Conservation (phyloP, 2,797 vertebrate genomes). For the Phrynocephalus vlangalii region DNA sequence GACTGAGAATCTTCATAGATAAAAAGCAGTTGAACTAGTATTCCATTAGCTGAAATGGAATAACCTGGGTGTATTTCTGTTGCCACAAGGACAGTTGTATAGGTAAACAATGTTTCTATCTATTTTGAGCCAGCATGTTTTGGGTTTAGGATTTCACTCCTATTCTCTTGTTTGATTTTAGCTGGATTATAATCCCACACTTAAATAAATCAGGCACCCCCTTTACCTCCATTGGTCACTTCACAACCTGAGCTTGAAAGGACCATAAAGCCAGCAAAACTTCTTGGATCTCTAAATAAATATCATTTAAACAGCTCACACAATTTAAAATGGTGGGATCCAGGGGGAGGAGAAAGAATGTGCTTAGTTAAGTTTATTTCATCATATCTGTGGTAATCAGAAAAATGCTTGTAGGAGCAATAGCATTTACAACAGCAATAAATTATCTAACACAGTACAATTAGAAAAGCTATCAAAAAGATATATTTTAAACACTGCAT, state of each 20-base stretch:
- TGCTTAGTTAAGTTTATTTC: conserved; percentile 57
- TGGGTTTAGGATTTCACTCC: too few relatives aligned
- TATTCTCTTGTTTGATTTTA: not conserved
- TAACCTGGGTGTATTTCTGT: too few relatives aligned
- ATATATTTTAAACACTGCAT: conserved; percentile 48
- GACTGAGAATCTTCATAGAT: too few relatives aligned
- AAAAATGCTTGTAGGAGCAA: conserved; percentile 65
- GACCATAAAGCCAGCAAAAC: not conserved
- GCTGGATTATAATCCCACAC: not conserved
- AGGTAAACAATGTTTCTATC: too few relatives aligned
- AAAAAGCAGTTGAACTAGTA: too few relatives aligned
- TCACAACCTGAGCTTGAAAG: not conserved
- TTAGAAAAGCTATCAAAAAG: conserved; percentile 55
- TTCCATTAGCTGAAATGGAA: too few relatives aligned
- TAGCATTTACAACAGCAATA: conserved; percentile 61
- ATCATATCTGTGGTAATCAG: conserved; percentile 53
- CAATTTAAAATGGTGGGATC: conserved; percentile 55
- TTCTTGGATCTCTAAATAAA: conserved; percentile 10
- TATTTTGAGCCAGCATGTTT: too few relatives aligned
- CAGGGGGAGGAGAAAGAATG: conserved; percentile 4
- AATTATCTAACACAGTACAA: conserved; percentile 50
- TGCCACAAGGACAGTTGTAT: too few relatives aligned
- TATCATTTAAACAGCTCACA: conserved; percentile 29
- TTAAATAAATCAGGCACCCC: not conserved
- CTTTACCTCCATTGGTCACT: not conserved